Conservation (phyloP, 1,140 invertebrate species). For the Sycophaga agraensis region DNA sequence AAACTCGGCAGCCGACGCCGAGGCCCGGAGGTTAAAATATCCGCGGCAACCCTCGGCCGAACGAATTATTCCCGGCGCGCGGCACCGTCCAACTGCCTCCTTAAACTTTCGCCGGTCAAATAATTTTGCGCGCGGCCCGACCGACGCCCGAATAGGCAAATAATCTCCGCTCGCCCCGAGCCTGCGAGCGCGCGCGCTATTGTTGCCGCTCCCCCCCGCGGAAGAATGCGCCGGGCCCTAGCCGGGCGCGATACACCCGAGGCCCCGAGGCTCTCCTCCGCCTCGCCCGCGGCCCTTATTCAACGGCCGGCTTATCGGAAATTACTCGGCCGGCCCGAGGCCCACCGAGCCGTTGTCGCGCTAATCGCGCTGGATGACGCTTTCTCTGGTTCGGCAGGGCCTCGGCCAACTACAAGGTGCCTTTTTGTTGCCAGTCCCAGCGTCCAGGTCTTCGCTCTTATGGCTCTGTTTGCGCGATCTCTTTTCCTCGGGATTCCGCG, state of each 20-base stretch:
- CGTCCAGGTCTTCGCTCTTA: too few relatives aligned
- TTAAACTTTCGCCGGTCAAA: constrained; percentile 13
- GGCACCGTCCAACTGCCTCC: too few relatives aligned
- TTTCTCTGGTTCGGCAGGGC: too few relatives aligned
- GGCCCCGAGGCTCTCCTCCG: not conserved
- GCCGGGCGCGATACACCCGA: not conserved
- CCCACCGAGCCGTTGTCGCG: too few relatives aligned
- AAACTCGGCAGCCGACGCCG: not conserved
- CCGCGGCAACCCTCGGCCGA: constrained; percentile 10
- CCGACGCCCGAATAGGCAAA: constrained; percentile 2
- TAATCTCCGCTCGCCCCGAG: not conserved
- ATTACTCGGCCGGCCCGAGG: too few relatives aligned
- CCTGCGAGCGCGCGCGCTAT: not conserved
- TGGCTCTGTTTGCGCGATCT: too few relatives aligned
- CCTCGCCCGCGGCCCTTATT: not conserved
- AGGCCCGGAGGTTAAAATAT: not conserved
- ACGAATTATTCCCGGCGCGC: not conserved
- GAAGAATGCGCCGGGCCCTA: too few relatives aligned
- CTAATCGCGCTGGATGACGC: too few relatives aligned
- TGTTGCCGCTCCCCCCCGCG: not conserved
- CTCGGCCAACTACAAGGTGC: too few relatives aligned
- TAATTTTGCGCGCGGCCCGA: not conserved
- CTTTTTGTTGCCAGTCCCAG: too few relatives aligned
- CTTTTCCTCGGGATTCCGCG: too few relatives aligned
- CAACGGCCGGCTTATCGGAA: too few relatives aligned